Evolutionary conservation across 1,140 invertebrate genomes (phyloP), one percentile per base, ranked within the genome.

Genomic region (Solenopsis fugax): DNA sequence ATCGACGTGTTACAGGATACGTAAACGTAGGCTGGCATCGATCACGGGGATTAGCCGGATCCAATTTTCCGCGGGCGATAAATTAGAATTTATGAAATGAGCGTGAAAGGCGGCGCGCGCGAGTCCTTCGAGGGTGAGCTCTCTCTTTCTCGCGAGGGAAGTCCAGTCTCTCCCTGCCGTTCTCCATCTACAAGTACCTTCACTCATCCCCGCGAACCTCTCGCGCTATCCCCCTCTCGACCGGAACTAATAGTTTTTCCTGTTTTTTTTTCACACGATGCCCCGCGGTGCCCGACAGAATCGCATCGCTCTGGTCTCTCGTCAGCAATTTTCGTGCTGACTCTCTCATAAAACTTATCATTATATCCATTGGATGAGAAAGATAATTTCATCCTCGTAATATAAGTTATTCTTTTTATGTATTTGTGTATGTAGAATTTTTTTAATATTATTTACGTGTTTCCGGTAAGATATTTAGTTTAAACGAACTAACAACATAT

Each of bases 161-260:
- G 87, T 65, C 71, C 69, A 62, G 82, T 85, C 50, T 85, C 69
- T 58, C 52, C 64, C 41, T 50, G 64, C 71, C 89, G 50, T 56
- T 56, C 76, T 52, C 72, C 21, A 18, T 90, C 82, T 88, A 73
- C 52, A 75, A 86, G 54, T 64, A 88, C 81, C 72, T 77, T 85
- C 54, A 29, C 65, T 60, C 58, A n/a, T 60, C 64, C 72, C 60
- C 89, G 77, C 60, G 24, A 75, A n/a, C 80, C 81, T 80, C 87
- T 75, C 85, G 72, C 52, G 3, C n/a, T 58, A 60, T 62, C 72
- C 69, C 88, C 89, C 85, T 76, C 50, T 75, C 81, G 89, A 87
- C 88, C 91, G 92, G 90, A 94, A 93, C 92, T 93, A 94, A 94
- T 94, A 92, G 92, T 93, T 91, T 92, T 87, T 91, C 81, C 85